phyloP scores from a whole-genome alignment of 2,888 invertebrate species.

The Platycheirus albimanus region DNA sequence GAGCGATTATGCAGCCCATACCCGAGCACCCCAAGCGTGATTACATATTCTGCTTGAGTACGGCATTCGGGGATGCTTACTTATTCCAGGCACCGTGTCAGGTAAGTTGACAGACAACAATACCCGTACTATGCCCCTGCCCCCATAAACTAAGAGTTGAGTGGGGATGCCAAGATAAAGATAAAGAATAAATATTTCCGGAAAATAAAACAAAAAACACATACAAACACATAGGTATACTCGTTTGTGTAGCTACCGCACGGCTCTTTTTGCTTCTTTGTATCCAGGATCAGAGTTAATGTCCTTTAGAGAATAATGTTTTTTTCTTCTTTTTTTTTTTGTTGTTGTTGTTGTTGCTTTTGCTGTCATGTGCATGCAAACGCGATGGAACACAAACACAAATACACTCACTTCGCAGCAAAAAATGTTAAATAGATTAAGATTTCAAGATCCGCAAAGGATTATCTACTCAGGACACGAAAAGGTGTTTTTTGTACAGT shows the following conservation, averaged over 20 bases:
- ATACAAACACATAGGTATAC: neutral
- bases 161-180: conserved; percentile 30
- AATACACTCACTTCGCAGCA: neutral
- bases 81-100: conserved; percentile 96
- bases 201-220: conserved; percentile 59
- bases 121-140: neutral
- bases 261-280: conserved; percentile 7
- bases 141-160: neutral
- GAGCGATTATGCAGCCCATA: conserved; percentile 98
- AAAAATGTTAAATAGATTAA: conserved; percentile 67
- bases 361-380: conserved; percentile 13
- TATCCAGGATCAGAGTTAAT: conserved; percentile 55
- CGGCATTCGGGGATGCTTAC: conserved; percentile 98
- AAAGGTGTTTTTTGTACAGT: conserved; percentile 53
- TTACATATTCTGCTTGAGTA: conserved; percentile 98
- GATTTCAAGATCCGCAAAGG: conserved; percentile 67
- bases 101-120: conserved; percentile 83
- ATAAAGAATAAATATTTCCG: conserved; percentile 67
- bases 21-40: conserved; percentile 99
- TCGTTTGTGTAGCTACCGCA: neutral
- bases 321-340: too few species aligned
- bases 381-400: conserved; percentile 5
- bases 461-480: conserved; percentile 68
- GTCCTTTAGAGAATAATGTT: conserved; percentile 47
- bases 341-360: too few species aligned